phyloP scores from a whole-genome alignment of 2,888 invertebrate species.

The Drosophila picticornis region DNA sequence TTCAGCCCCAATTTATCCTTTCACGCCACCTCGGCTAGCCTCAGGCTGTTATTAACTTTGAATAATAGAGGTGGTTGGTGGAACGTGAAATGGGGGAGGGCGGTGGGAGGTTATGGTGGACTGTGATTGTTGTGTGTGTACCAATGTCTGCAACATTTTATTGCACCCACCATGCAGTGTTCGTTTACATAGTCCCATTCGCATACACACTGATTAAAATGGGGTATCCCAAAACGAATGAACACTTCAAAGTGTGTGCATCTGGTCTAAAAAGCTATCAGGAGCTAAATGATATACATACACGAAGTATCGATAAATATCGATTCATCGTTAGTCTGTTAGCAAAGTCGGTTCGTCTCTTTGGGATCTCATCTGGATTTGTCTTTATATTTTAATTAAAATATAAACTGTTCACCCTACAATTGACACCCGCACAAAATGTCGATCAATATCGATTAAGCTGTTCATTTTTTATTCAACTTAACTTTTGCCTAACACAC shows the following conservation, averaged over 20 bases:
- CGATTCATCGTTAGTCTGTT: not conserved
- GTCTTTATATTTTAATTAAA: not conserved
- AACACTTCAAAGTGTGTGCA: not conserved
- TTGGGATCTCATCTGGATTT: not conserved
- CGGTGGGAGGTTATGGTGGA: conserved; percentile 19
- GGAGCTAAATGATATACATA: not conserved
- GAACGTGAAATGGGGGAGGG: not conserved
- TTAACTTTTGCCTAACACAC: not conserved
- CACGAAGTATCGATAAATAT: not conserved
- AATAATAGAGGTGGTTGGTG: conserved; percentile 29
- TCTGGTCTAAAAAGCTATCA: not conserved
- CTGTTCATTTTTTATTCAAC: not conserved
- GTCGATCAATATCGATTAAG: not conserved
- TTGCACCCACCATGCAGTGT: conserved; percentile 44
- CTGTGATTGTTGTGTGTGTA: conserved; percentile 33
- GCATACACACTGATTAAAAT: not conserved
- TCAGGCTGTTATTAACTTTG: conserved; percentile 64
- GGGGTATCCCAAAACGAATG: not conserved
- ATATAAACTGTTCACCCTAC: not conserved
- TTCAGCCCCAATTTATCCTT: not conserved
- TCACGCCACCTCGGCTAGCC: conserved; percentile 6
- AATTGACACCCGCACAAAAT: not conserved
- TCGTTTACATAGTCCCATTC: not conserved
- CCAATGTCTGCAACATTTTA: conserved; percentile 54
- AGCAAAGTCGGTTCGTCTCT: not conserved